A percentile compares a stretch with the other conserved stretches of the same genome.
Evolutionary conservation across 2,888 invertebrate species (phyloP).

Genomic region (Loripinus fragilis): DNA sequence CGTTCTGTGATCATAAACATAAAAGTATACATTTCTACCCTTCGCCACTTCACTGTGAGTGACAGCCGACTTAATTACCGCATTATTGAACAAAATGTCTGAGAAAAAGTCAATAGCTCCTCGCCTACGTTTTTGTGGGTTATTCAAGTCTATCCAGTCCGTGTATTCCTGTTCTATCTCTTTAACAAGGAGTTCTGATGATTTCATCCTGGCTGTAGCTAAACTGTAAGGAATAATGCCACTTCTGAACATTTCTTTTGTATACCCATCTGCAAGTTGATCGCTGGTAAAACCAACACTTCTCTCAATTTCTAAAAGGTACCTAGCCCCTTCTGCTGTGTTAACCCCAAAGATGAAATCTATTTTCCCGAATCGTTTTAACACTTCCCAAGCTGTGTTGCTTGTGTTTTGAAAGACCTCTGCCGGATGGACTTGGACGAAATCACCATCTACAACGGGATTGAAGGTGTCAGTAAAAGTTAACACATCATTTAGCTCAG

Average conservation of each 20-base stretch:
- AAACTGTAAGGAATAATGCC: not conserved
- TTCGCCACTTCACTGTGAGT: not conserved
- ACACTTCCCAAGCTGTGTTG: not conserved
- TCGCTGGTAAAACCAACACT: not conserved
- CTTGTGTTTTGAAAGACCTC: not conserved
- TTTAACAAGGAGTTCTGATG: not conserved
- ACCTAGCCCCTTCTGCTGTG: not conserved
- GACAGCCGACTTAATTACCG: not conserved
- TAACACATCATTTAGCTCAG: not conserved
- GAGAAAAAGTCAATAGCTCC: not conserved
- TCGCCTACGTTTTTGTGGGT: not conserved
- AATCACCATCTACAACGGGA: not conserved
- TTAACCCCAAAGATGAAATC: not conserved
- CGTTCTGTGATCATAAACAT: not conserved
- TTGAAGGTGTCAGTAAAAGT: not conserved
- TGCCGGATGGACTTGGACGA: not conserved
- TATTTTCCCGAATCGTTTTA: not conserved
- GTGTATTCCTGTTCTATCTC: not conserved
- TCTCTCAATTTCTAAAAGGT: not conserved
- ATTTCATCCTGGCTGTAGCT: not conserved
- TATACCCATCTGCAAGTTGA: not conserved
- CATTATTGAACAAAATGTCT: not conserved
- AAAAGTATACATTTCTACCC: not conserved
- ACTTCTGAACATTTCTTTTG: not conserved
- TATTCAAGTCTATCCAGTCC: not conserved